phyloP scores from a whole-genome alignment of 2,888 invertebrate genomes.

The Colostygia pectinataria region DNA sequence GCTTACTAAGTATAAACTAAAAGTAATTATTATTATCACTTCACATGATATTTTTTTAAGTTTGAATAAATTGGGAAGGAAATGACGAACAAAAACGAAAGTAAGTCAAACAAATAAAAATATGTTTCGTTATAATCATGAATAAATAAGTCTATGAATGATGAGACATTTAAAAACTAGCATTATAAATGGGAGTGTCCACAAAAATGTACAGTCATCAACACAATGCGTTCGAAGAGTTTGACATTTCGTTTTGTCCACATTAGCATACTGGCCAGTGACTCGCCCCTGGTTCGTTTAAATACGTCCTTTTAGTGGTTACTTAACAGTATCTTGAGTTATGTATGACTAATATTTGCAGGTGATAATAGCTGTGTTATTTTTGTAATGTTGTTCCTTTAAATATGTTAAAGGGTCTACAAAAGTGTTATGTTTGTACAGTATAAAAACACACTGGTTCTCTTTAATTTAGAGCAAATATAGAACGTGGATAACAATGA shows the following conservation, averaged over 20 bases:
- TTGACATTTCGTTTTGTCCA: slow-evolving; percentile 68
- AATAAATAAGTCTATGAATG: slow-evolving; percentile 50
- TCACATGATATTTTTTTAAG: not conserved
- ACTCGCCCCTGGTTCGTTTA: slow-evolving; percentile 56
- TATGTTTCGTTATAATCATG: slow-evolving; percentile 37
- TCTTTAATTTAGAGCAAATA: not conserved
- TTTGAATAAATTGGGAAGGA: slow-evolving; percentile 5
- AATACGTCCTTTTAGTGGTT: slow-evolving; percentile 59
- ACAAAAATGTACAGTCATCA: slow-evolving; percentile 74
- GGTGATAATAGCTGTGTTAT: slow-evolving; percentile 29
- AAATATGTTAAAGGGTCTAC: slow-evolving; percentile 19
- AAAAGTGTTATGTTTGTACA: slow-evolving; percentile 13
- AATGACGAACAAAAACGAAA: slow-evolving; percentile 22
- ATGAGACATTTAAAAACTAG: slow-evolving; percentile 60
- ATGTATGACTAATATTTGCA: slow-evolving; percentile 31
- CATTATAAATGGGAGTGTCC: slow-evolving; percentile 65
- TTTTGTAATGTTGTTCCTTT: slow-evolving; percentile 19
- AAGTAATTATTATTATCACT: no score
- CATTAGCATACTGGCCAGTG: slow-evolving; percentile 76
- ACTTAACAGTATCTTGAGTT: slow-evolving; percentile 33
- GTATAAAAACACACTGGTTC: slow-evolving; percentile 17
- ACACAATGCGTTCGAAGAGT: slow-evolving; percentile 57
- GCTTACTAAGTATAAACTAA: no score
- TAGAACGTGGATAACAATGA: not conserved
- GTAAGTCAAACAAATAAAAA: slow-evolving; percentile 28